Evolutionary conservation across 2,888 invertebrate genomes (phyloP), one percentile per base, ranked within the genome.

Genomic region (Pristionchus entomophagus): DNA sequence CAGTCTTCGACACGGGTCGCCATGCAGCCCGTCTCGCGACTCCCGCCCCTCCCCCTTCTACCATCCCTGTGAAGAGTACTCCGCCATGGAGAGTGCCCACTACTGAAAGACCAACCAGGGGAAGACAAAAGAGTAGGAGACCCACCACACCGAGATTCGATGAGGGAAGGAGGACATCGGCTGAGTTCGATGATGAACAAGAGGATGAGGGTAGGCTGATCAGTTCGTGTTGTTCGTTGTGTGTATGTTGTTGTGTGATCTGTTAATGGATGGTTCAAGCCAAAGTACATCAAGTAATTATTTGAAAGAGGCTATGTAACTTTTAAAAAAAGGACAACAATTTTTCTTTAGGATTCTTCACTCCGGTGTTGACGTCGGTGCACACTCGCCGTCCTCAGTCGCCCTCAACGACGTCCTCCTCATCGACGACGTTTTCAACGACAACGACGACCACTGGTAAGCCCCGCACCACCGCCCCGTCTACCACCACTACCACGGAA

Each of bases 261-360:
- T 45, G 45, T 45, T 45, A 45, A 10, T 6, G 45, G 6, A 14
- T 45, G 6, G 45, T 45, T 10, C 45, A 45, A 14, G 45, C 8
- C 14, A 14, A 10, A 45, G 45, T 45, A 45, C 14, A 45, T n/a
- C 45, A 14, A 10, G 45, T 14, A 45, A 14, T 45, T 14, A 10
- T 45, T 45, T 45, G 45, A 45, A 14, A 65, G 14, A 35, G 14
- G 19, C 29, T 65, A 29, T 65, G 29, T 6, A 17, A 65, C 4
- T 29, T 17, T 5, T 10, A 65, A 65, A 32, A 65, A 65, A 35
- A 10, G n/a, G 22, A 56, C 5, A 5, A 14, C 56, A 45, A 89
- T n/a, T n/a, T n/a, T n/a, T n/a, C n/a, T 91, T 87, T 88, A 92
- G 92, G 92, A 81, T 93, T 92, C 89, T 93, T 92, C 91, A 91